Percentiles rank a stretch among this genome's conserved stretches.
These are phyloP conservation scores for Mola mola DNA, from an alignment of 2,113 vertebrate genomes.

Conservation along the genomic window DNA sequence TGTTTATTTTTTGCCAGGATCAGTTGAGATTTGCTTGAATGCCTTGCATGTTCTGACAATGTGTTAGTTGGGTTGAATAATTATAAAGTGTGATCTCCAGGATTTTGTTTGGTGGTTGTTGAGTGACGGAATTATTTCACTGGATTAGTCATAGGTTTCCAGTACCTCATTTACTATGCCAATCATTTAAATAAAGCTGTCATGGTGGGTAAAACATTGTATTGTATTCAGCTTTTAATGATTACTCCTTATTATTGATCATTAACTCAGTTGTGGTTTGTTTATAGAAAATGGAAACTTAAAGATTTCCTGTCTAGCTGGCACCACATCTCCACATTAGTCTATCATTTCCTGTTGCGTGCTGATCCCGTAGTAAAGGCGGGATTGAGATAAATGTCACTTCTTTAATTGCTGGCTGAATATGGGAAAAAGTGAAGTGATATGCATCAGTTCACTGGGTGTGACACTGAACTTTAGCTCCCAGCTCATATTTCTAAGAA, in stretches of 20 bases:
- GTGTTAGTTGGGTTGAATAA: background rate
- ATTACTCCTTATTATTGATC: background rate
- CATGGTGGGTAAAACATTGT: background rate
- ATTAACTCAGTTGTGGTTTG: background rate
- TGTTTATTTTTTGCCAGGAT: too few relatives aligned
- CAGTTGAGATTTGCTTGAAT: too few relatives aligned
- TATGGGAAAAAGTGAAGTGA: conserved; percentile 29
- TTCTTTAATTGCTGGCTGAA: background rate
- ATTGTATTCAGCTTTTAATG: background rate
- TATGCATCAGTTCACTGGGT: background rate
- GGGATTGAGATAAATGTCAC: too few relatives aligned
- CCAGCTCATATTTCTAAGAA: background rate
- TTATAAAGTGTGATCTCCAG: background rate
- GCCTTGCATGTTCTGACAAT: background rate
- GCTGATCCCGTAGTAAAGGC: too few relatives aligned
- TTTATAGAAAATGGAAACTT: too few relatives aligned
- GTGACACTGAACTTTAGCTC: conserved; percentile 50
- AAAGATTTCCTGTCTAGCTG: too few relatives aligned
- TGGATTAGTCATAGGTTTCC: background rate
- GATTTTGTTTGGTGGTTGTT: background rate
- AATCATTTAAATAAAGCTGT: background rate
- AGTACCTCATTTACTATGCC: background rate
- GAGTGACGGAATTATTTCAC: background rate
- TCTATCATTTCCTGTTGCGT: too few relatives aligned
- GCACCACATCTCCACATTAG: too few relatives aligned